Evolutionary conservation across 2,797 vertebrate genomes (phyloP).

Genomic region (Rhinatrema bivittatum): DNA sequence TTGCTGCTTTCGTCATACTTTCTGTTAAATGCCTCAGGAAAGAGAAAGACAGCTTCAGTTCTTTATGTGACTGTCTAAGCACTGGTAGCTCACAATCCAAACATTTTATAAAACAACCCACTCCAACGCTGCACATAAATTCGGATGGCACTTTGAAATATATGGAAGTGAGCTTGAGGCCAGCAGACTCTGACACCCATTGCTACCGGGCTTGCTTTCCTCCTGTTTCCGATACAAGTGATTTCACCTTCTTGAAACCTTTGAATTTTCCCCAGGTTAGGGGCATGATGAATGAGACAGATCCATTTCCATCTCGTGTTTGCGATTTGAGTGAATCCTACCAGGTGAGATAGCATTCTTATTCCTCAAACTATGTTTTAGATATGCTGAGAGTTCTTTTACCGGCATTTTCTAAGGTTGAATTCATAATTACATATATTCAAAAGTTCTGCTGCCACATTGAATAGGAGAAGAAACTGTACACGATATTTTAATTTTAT

Average conservation of each 20-base stretch:
- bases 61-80: conserved; percentile 43
- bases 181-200: conserved; percentile 72
- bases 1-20: conserved; percentile 76
- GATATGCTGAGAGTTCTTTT: too few relatives aligned
- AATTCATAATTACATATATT: too few relatives aligned
- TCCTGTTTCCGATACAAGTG: conserved; percentile 74
- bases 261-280: conserved; percentile 42
- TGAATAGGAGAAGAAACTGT: too few relatives aligned
- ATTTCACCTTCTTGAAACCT: conserved; percentile 62
- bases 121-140: conserved; percentile 85
- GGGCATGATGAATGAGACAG: conserved; percentile 36
- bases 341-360: conserved; percentile 52
- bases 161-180: conserved; percentile 88
- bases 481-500: too few relatives aligned
- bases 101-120: conserved; percentile 74
- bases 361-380: too few relatives aligned
- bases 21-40: conserved; percentile 72
- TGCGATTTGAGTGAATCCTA: conserved; percentile 42
- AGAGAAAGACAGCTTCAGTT: conserved; percentile 51
- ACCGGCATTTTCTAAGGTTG: too few relatives aligned
- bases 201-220: conserved; percentile 86
- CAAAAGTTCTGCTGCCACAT: too few relatives aligned
- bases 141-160: conserved; percentile 91
- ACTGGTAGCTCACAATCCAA: conserved; percentile 50
- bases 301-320: conserved; percentile 29